These are phyloP conservation scores for Athene cunicularia DNA, from an alignment of 2,113 vertebrate species.

Conservation along the genomic window DNA sequence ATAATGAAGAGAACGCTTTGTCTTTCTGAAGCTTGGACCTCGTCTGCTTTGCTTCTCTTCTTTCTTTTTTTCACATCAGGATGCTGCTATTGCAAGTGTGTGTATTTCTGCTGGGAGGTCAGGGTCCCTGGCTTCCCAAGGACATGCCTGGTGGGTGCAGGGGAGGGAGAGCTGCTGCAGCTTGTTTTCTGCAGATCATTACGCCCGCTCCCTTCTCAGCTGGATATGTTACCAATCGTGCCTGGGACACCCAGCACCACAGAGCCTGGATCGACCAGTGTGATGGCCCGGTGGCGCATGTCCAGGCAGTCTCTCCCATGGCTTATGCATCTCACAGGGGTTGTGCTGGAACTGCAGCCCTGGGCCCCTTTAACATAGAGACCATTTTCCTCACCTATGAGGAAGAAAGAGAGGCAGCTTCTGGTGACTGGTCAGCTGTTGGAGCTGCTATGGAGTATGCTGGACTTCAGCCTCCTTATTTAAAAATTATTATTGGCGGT, in stretches of 20 bases:
- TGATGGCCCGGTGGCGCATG: rapidly evolving
- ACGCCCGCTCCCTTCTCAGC: not conserved
- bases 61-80: not conserved
- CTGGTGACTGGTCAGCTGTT: not conserved
- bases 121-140: not conserved
- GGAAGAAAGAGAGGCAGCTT: not conserved
- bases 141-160: not conserved
- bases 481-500: not conserved
- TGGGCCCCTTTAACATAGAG: not conserved
- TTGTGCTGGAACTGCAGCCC: not conserved
- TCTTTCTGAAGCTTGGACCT: not conserved
- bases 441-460: not conserved
- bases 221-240: rapidly evolving
- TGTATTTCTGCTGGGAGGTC: not conserved
- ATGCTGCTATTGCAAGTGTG: not conserved
- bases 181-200: not conserved
- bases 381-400: not conserved
- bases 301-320: not conserved
- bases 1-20: not conserved
- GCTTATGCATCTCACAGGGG: not conserved
- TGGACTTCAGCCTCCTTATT: not conserved
- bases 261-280: not conserved
- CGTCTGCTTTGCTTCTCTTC: not conserved
- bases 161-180: not conserved
- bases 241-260: not conserved